These are phyloP conservation scores for Cephalopachus bancanus DNA, from an alignment of 2,797 vertebrate species.

Conservation along the genomic window DNA sequence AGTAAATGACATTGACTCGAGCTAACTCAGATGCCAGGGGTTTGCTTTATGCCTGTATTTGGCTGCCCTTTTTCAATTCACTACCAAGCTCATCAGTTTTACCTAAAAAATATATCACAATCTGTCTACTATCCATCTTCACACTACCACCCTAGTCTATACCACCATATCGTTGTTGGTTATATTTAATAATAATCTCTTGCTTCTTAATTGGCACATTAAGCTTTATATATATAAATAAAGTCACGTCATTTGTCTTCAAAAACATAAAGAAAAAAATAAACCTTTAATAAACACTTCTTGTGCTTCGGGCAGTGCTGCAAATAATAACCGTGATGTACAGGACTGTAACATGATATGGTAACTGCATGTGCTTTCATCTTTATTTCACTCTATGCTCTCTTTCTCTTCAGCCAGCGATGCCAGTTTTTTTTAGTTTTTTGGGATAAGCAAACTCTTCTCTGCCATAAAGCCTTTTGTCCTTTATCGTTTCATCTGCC, in stretches of 20 bases:
- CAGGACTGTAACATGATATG: neutral
- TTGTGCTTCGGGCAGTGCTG: neutral
- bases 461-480: neutral
- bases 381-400: neutral
- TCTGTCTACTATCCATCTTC: neutral
- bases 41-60: neutral
- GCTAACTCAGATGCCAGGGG: neutral
- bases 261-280: neutral
- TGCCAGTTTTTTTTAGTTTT: neutral
- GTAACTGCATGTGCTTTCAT: neutral
- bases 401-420: neutral
- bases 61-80: fast-evolving
- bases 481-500: neutral
- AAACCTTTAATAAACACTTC: neutral
- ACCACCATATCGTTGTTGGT: neutral
- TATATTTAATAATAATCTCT: neutral
- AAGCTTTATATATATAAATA: neutral
- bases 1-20: neutral
- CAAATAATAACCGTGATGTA: neutral
- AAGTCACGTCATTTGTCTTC: neutral
- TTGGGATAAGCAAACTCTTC: neutral
- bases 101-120: neutral
- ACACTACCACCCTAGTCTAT: neutral
- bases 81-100: neutral
- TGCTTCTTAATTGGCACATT: neutral